Evolutionary conservation across 2,888 invertebrate species (phyloP), one percentile per base, ranked within the genome.

Genomic region (Ormyrus labotus): DNA sequence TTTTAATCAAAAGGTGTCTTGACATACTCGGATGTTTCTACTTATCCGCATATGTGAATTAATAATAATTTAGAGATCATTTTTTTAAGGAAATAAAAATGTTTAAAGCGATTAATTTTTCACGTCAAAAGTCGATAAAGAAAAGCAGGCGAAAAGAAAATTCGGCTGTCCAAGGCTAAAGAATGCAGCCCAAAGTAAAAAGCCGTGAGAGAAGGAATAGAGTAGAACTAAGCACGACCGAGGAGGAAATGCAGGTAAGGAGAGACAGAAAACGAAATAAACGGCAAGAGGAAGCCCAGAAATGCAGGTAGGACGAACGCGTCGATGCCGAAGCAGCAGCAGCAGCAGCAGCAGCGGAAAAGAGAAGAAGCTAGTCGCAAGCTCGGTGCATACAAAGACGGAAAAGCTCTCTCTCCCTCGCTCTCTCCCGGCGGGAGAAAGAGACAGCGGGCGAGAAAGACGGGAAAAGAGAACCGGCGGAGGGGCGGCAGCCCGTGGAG

Each of bases 171-270:
- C 19, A 2, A 11, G 34, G 50, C 19, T 65, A 65, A 78, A 53
- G 65, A 11, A 11, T 19, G 50, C 13, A 57, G 34, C 10, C 34
- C 34, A 19, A 60, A 19, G 45, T 64, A 53, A 74, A 74, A 68
- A 51, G 47, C 57, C 19, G 58, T 0, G n/a, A 10, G 2, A 55
- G 13, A 47, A 63, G 58, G n/a, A 19, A 63, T 57, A 58, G 63
- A 57, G 34, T 34, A 34, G 34, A 34, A 34, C 34, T 34, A 55
- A 47, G 47, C 34, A 34, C 8, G 10, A 51, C 11, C 7, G 48
- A 68, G 13, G 60, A 55, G 60, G 58, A 71, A 55, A 58, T 45
- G 53, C 58, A 71, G 68, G 58, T 64, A 70, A 73, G 65, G 55
- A 65, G 51, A 72, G 61, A 68, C n/a, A 47, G 47, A 60, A 51